Conservation (phyloP, 2,797 vertebrate species). For the Sebastes umbrosus region DNA sequence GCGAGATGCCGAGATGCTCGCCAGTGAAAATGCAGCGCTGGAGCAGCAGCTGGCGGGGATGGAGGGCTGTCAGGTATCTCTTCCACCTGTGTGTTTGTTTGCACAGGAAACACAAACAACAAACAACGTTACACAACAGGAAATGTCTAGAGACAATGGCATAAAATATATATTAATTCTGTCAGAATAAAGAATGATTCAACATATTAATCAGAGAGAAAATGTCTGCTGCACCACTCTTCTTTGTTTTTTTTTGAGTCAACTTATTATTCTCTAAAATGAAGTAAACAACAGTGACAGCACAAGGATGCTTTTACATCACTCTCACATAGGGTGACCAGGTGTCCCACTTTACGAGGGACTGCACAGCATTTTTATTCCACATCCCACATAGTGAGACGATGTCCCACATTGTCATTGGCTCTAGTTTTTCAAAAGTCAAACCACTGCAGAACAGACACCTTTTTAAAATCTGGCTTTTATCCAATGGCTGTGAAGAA, state of each 20-base stretch:
- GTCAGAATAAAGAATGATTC: background rate
- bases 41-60: slow-evolving; percentile 82
- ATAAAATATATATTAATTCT: background rate
- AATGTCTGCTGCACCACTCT: background rate
- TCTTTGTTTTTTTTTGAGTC: background rate
- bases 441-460: too few species aligned
- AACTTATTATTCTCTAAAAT: background rate
- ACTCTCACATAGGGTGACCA: too few species aligned
- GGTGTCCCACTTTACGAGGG: too few species aligned
- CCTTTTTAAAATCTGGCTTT: too few species aligned
- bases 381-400: too few species aligned
- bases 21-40: slow-evolving; percentile 85
- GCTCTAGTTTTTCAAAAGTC: too few species aligned
- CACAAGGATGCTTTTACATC: background rate
- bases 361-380: too few species aligned
- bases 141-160: background rate
- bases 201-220: background rate
- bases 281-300: background rate
- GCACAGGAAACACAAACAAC: background rate
- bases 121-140: background rate
- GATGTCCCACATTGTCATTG: too few species aligned
- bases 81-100: background rate
- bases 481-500: too few species aligned
- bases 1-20: slow-evolving; percentile 84
- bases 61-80: slow-evolving; percentile 76